Evolutionary conservation across 1,140 invertebrate species (phyloP), one percentile per base, ranked within the genome.

Genomic region (Drosophila neocordata): DNA sequence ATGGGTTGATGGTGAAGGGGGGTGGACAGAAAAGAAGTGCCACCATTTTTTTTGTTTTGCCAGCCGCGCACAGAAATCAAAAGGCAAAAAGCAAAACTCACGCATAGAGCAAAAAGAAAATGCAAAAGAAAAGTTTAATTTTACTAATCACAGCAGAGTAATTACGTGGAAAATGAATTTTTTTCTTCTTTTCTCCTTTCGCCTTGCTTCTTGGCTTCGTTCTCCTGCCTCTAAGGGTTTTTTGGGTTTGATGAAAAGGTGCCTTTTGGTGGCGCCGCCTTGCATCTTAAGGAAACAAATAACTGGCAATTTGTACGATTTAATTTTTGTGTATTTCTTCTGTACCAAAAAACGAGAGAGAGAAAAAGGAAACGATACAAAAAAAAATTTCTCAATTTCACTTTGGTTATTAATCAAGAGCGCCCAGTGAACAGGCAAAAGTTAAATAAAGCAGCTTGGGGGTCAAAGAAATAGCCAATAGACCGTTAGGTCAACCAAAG

Each of bases 91-190:
- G 80, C 73, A 77, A 77, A 77, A 85, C 77, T 85, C 77, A 80
- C 68, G 65, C 73, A 75, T 62, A 83, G 80, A 83, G 80, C 79
- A 31, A 77, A 77, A 78, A 69, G 75, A 52, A 88, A 83, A 83
- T 71, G 79, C 80, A 76, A 88, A 82, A 83, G 82, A 90, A 88
- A 91, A 91, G 89, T 91, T 91, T 90, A 89, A 91, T 91, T 91
- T 91, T 89, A 91, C 89, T 91, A 91, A 91, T 91, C 89, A 91
- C 89, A 91, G 89, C 87, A 84, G 90, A 84, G 89, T 89, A 91
- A 91, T 91, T 91, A 91, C 82, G 89, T 91, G 89, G 89, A 91
- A 91, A 91, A 91, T 91, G 84, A 91, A 84, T 89, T 91, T 85
- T 89, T 84, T 78, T 87, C 52, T 59, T 22, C 44, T 18, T 20